Percentiles rank a stretch among this genome's conserved stretches.
phyloP scores from a whole-genome alignment of 2,113 vertebrate species.

The Leptocoma aspasia region DNA sequence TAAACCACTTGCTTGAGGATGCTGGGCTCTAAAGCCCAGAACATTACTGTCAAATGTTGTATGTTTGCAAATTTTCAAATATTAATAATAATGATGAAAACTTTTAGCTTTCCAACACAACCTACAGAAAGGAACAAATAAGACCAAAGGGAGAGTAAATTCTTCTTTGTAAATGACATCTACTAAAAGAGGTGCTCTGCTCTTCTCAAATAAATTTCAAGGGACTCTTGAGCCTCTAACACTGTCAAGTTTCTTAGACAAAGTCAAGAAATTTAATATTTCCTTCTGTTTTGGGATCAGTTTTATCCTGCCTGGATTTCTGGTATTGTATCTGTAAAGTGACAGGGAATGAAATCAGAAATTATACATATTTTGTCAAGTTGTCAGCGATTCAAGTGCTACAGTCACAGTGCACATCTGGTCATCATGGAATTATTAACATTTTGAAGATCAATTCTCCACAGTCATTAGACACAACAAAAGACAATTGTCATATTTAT shows the following conservation, averaged over 20 bases:
- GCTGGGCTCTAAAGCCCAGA: background rate
- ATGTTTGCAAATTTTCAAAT: background rate
- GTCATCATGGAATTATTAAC: background rate
- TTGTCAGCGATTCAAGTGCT: background rate
- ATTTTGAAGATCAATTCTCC: background rate
- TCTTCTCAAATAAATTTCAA: background rate
- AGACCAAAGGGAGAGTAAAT: background rate
- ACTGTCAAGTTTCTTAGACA: background rate
- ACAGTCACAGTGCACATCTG: background rate
- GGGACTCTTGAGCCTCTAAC: background rate
- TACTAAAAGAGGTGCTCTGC: accelerated
- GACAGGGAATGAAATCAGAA: background rate
- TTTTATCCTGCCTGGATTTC: background rate
- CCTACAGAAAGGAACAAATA: background rate
- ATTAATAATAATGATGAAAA: background rate
- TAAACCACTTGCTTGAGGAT: background rate
- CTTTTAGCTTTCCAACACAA: background rate
- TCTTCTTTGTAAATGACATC: background rate
- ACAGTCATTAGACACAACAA: background rate
- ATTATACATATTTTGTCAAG: background rate
- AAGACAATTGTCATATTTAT: background rate
- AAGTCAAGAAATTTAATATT: background rate
- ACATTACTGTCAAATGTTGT: background rate
- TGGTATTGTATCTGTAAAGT: background rate
- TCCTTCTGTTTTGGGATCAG: background rate